These are phyloP conservation scores for Hydropsyche tenuis DNA, from an alignment of 1,140 invertebrate genomes.

Conservation along the genomic window DNA sequence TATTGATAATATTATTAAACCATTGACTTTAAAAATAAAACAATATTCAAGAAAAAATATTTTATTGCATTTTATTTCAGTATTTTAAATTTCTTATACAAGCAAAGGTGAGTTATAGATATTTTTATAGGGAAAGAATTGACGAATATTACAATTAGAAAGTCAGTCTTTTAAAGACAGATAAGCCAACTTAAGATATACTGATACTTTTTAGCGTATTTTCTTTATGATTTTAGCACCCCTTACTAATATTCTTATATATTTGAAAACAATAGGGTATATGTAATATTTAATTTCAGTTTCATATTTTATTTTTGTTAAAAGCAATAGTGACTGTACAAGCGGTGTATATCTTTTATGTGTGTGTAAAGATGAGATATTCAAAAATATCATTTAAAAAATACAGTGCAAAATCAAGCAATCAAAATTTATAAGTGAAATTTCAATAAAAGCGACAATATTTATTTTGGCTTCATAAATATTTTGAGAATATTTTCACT, in stretches of 20 bases:
- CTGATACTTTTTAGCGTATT: neutral
- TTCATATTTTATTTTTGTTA: too few relatives aligned
- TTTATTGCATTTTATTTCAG: slow-evolving; percentile 18
- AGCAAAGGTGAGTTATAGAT: slow-evolving; percentile 11
- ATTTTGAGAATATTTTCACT: too few relatives aligned
- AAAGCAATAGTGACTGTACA: too few relatives aligned
- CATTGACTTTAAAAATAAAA: neutral
- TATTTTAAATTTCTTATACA: slow-evolving; percentile 11
- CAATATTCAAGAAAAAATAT: slow-evolving; percentile 13
- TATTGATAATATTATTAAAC: slow-evolving; percentile 19
- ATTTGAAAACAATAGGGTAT: neutral
- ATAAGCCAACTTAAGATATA: slow-evolving; percentile 18
- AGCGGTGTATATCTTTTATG: too few relatives aligned
- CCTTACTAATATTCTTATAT: neutral
- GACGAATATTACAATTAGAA: slow-evolving; percentile 19
- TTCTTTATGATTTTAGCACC: slow-evolving; percentile 5
- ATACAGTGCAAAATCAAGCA: too few relatives aligned
- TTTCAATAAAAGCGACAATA: too few relatives aligned
- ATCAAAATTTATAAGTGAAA: too few relatives aligned
- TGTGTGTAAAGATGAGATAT: too few relatives aligned
- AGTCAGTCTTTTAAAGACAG: slow-evolving; percentile 26
- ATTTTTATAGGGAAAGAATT: slow-evolving; percentile 10
- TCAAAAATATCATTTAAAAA: too few relatives aligned
- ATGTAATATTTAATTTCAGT: too few relatives aligned
- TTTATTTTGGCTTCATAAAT: too few relatives aligned